A percentile compares a stretch with the other conserved stretches of the same genome.
Conservation (phyloP, 37 sponge, comb jelly and placozoan species). For the Axinella damicornis region DNA sequence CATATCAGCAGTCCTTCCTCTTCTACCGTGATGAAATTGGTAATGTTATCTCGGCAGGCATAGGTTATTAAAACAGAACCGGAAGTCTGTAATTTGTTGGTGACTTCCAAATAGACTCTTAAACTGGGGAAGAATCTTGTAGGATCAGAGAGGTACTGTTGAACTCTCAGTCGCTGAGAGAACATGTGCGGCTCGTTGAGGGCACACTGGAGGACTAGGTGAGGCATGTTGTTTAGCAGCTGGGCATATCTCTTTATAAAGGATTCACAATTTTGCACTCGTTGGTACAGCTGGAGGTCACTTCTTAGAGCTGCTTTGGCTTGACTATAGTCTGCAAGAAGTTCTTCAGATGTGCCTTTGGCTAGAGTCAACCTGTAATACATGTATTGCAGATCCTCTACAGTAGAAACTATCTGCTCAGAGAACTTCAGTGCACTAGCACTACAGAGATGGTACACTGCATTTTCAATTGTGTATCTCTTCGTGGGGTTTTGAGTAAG, state of each 20-base stretch:
- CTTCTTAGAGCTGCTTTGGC: neutral
- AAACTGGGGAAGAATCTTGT: neutral
- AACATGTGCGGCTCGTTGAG: slow-evolving; percentile 18
- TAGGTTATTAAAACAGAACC: neutral
- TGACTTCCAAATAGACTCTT: slow-evolving; percentile 10
- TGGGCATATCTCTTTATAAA: slow-evolving; percentile 35
- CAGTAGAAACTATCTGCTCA: neutral
- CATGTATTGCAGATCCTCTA: slow-evolving; percentile 30
- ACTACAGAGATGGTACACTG: slow-evolving; percentile 18
- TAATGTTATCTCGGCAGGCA: neutral
- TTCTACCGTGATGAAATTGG: neutral
- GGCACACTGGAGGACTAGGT: slow-evolving; percentile 40
- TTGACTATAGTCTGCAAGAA: slow-evolving; percentile 24
- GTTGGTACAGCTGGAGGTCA: neutral
- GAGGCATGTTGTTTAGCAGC: neutral
- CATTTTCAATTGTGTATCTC: slow-evolving; percentile 10
- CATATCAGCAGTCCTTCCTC: slow-evolving; percentile 4
- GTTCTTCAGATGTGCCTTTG: neutral
- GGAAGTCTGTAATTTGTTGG: neutral
- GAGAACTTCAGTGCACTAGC: neutral
- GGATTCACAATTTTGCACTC: neutral
- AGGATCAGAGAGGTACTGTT: slow-evolving; percentile 5
- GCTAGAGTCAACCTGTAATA: slow-evolving; percentile 12
- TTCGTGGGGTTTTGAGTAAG: neutral
- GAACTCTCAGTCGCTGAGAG: neutral